Evolutionary conservation across 2,797 vertebrate genomes (phyloP).

Genomic region (Argyrosomus regius): DNA sequence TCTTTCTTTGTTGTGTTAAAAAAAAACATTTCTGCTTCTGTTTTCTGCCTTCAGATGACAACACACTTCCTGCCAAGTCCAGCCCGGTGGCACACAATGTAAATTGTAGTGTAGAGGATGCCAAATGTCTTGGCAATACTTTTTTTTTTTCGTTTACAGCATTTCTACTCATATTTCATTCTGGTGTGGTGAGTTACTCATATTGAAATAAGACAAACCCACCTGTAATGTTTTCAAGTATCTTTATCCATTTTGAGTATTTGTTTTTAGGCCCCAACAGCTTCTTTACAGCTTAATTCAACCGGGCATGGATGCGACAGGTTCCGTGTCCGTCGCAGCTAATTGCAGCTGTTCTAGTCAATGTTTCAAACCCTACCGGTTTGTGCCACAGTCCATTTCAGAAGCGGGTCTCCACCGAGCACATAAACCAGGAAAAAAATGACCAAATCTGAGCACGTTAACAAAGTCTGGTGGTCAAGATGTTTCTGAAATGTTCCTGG

Average conservation of each 20-base stretch:
- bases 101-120: constrained; percentile 38
- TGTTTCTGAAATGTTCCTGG: no score
- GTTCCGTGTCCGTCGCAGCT: no score
- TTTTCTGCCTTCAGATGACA: constrained; percentile 23
- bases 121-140: constrained; percentile 58
- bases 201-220: constrained; percentile 11
- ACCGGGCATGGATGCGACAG: no score
- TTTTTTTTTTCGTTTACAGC: constrained; percentile 64
- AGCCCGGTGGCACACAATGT: constrained; percentile 11
- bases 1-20: constrained; percentile 1
- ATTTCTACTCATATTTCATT: constrained; percentile 44
- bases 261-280: neutral
- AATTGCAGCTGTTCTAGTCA: no score
- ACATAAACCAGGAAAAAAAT: no score
- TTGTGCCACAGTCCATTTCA: no score
- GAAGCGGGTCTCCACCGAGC: no score
- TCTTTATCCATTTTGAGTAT: neutral
- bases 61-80: constrained; percentile 42
- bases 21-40: constrained; percentile 10
- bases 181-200: constrained; percentile 25
- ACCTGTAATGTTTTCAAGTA: neutral
- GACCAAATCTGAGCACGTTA: no score
- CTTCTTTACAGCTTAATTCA: neutral
- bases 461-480: no score
- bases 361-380: no score